phyloP scores from a whole-genome alignment of 2,888 invertebrate species.

The Ischnura elegans region DNA sequence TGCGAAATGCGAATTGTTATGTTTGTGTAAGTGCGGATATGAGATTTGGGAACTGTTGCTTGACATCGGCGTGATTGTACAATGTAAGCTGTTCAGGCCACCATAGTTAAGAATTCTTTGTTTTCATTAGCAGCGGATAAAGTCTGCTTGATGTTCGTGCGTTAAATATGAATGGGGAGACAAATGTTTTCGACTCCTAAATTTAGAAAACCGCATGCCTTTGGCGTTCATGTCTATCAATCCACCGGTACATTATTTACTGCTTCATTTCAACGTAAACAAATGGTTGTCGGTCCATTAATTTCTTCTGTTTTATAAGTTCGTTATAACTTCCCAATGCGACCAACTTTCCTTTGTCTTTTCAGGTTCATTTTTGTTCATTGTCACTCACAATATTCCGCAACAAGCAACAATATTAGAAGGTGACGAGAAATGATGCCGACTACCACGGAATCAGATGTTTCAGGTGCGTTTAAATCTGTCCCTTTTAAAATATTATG shows the following conservation, averaged over 20 bases:
- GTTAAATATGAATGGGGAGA: neutral
- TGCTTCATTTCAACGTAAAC: too few relatives aligned
- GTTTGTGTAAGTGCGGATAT: neutral
- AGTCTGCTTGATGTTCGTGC: neutral
- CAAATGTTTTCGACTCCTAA: neutral
- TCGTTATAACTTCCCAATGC: neutral
- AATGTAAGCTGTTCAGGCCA: neutral
- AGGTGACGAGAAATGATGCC: slow-evolving; percentile 40
- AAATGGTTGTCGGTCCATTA: neutral
- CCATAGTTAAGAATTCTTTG: neutral
- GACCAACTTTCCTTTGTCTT: neutral
- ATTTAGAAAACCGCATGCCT: neutral
- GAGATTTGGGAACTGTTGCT: neutral
- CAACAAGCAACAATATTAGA: neutral
- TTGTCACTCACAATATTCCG: neutral
- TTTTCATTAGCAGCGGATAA: neutral
- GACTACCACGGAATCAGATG: slow-evolving; percentile 46
- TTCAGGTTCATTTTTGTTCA: neutral
- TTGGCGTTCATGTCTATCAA: too few relatives aligned
- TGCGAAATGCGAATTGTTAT: too few relatives aligned
- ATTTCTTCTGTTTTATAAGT: neutral
- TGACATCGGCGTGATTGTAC: neutral
- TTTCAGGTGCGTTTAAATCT: neutral
- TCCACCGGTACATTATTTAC: too few relatives aligned
- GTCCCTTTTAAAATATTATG: neutral